Evolutionary conservation across 2,113 vertebrate species (phyloP).

Genomic region (Apeltes quadracus): DNA sequence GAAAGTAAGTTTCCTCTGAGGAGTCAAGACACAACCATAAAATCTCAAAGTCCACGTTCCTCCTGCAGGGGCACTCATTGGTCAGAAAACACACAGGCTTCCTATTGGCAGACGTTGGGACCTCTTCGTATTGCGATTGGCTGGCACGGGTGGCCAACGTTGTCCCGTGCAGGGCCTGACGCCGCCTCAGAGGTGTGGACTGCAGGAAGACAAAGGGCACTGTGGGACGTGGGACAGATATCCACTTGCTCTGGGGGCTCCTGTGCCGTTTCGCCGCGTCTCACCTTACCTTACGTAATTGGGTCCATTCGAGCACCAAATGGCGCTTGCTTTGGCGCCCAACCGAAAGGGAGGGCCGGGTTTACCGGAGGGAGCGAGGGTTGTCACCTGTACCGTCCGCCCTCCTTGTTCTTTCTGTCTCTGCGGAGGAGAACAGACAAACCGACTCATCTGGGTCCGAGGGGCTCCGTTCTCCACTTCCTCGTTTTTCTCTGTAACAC

Average conservation of each 20-base stretch:
- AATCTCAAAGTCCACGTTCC: conserved; percentile 70
- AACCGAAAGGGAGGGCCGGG: conserved; percentile 35
- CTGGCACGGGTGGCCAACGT: conserved; percentile 19
- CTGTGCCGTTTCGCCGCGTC: conserved; percentile 59
- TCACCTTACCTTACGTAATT: conserved; percentile 83
- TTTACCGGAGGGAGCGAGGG: conserved; percentile 61
- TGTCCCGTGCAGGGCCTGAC: conserved; percentile 46
- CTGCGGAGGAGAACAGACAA: conserved; percentile 56
- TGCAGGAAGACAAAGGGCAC: conserved; percentile 70
- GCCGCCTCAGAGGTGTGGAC: conserved; percentile 64
- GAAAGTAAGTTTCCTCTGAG: conserved; percentile 66
- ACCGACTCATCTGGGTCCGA: conserved; percentile 53
- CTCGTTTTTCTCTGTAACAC: conserved; percentile 65
- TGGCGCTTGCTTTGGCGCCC: conserved; percentile 63
- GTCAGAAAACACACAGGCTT: conserved; percentile 47
- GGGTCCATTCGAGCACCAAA: conserved; percentile 76
- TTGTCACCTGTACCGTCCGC: conserved; percentile 53
- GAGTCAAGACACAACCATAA: conserved; percentile 44
- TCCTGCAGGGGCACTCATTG: conserved; percentile 38
- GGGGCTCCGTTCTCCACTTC: conserved; percentile 61
- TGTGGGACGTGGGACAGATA: conserved; percentile 67
- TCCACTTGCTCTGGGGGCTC: conserved; percentile 67
- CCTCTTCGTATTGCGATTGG: conserved; percentile 60
- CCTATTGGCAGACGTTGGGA: conserved; percentile 28
- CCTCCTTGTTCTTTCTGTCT: conserved; percentile 42